Percentiles rank a stretch among this genome's conserved stretches.
phyloP scores from a whole-genome alignment of 2,113 vertebrate species.

The Poeciliopsis retropinna region DNA sequence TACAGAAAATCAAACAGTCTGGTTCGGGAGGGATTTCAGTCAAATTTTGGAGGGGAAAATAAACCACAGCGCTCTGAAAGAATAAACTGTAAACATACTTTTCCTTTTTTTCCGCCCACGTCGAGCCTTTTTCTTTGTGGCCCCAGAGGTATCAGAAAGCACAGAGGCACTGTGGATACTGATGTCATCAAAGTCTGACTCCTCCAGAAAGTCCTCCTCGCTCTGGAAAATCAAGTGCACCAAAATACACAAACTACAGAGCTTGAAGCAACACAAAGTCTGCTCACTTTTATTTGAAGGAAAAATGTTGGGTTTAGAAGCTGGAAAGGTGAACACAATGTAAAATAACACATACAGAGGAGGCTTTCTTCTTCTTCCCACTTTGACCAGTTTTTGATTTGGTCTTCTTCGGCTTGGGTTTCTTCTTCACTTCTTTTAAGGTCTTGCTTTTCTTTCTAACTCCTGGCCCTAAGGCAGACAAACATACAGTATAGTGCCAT shows the following conservation, averaged over 20 bases:
- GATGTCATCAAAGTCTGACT: conserved; percentile 94
- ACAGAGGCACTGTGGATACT: conserved; percentile 95
- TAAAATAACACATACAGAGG: conserved; percentile 84
- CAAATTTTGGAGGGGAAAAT: conserved; percentile 38
- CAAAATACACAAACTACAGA: conserved; percentile 24
- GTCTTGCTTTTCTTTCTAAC: conserved; percentile 90
- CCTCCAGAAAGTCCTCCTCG: conserved; percentile 94
- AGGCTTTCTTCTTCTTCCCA: conserved; percentile 94
- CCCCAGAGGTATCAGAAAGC: conserved; percentile 88
- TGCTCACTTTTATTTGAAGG: conserved; percentile 26
- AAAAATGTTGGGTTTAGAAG: background rate
- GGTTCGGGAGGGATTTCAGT: conserved; percentile 30
- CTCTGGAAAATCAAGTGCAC: conserved; percentile 80
- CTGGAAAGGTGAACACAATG: background rate
- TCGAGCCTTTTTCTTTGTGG: conserved; percentile 88
- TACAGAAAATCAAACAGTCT: conserved; percentile 44
- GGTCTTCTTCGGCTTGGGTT: conserved; percentile 90
- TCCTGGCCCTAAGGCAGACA: conserved; percentile 85
- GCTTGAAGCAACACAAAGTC: conserved; percentile 10
- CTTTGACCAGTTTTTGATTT: conserved; percentile 91
- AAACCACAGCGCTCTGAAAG: conserved; percentile 11
- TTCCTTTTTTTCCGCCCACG: conserved; percentile 92
- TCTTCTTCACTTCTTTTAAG: conserved; percentile 91
- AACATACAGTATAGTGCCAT: background rate
- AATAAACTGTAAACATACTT: conserved; percentile 80